These are phyloP conservation scores for Epinephelus fuscoguttatus DNA, from an alignment of 2,113 vertebrate species.

Conservation along the genomic window DNA sequence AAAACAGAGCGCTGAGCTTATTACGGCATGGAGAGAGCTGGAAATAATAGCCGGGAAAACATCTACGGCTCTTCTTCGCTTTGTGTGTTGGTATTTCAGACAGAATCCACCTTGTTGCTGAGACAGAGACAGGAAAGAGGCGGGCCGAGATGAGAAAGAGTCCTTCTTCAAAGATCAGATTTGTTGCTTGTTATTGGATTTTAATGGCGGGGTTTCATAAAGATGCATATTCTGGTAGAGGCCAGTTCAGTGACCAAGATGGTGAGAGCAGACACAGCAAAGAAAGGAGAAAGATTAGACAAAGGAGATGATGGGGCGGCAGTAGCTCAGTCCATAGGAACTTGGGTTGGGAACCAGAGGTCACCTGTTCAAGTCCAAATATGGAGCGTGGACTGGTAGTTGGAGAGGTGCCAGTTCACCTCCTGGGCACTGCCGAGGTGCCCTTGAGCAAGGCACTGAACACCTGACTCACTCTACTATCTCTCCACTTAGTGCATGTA, in stretches of 20 bases:
- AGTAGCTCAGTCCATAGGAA: too few relatives aligned
- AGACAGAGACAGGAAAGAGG: conserved; percentile 21
- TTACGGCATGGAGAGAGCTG: conserved; percentile 43
- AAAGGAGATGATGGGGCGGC: not conserved
- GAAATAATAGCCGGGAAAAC: conserved; percentile 35
- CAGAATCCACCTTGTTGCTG: conserved; percentile 22
- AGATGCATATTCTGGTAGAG: not conserved
- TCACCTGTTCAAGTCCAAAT: too few relatives aligned
- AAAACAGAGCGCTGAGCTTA: conserved; percentile 61
- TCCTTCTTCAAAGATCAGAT: conserved; percentile 33
- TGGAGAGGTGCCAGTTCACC: too few relatives aligned
- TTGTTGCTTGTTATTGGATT: conserved; percentile 40
- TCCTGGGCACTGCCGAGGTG: too few relatives aligned
- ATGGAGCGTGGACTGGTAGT: too few relatives aligned
- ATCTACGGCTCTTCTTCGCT: conserved; percentile 24
- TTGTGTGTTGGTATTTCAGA: conserved; percentile 32
- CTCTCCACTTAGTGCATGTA: too few relatives aligned
- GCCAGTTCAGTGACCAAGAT: not conserved
- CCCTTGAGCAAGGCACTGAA: too few relatives aligned
- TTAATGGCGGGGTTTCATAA: conserved; percentile 32
- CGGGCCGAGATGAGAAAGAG: conserved; percentile 19
- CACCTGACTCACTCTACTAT: too few relatives aligned
- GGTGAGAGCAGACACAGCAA: not conserved
- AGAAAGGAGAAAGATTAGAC: conserved; percentile 26
- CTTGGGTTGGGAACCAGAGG: too few relatives aligned